These are phyloP conservation scores for Pangasius macronema DNA, from an alignment of 2,797 vertebrate genomes.

Conservation along the genomic window DNA sequence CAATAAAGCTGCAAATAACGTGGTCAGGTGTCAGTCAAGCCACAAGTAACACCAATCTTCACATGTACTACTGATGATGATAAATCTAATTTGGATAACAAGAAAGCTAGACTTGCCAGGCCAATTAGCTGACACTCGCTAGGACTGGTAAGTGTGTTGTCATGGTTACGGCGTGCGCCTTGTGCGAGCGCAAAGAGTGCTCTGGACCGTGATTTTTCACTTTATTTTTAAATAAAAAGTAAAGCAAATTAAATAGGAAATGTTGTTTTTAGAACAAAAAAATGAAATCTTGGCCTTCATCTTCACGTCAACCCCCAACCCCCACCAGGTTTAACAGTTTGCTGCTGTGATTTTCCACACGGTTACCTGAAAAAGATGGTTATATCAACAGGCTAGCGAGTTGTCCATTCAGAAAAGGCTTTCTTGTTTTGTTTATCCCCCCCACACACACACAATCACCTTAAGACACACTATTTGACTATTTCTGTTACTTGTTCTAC, in stretches of 20 bases:
- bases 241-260: background rate
- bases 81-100: too few relatives aligned
- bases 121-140: background rate
- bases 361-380: background rate
- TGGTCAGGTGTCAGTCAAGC: too few relatives aligned
- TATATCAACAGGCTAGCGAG: background rate
- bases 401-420: background rate
- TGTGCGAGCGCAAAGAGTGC: background rate
- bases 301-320: background rate
- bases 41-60: too few relatives aligned
- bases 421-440: background rate
- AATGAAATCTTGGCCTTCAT: background rate
- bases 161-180: background rate
- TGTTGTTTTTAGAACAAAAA: background rate
- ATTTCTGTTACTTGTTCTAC: background rate
- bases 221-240: background rate
- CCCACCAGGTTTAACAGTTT: background rate
- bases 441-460: background rate
- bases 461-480: background rate
- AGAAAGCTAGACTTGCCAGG: too few relatives aligned
- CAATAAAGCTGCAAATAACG: background rate
- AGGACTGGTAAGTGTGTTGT: background rate
- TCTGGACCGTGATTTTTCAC: background rate
- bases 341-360: background rate
- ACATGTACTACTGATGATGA: too few relatives aligned